A percentile compares a stretch with the other conserved stretches of the same genome.
phyloP scores from a whole-genome alignment of 2,113 vertebrate genomes.

The Azemiops feae region DNA sequence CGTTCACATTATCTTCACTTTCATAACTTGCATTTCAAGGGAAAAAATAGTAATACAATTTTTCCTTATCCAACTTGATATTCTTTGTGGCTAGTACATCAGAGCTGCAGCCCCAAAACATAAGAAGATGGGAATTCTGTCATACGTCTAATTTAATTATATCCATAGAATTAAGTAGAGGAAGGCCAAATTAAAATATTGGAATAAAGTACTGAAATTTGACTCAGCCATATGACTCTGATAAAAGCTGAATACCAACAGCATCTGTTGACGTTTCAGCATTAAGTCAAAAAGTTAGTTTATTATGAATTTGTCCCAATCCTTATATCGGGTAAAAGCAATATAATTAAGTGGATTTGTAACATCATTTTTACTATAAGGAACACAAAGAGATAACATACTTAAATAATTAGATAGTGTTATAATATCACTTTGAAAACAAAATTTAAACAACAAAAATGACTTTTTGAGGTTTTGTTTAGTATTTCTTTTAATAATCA shows the following conservation, averaged over 20 bases:
- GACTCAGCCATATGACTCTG: neutral
- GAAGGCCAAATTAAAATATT: neutral
- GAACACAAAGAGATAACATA: neutral
- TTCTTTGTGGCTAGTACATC: neutral
- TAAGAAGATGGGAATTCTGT: neutral
- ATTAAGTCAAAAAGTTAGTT: neutral
- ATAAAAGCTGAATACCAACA: neutral
- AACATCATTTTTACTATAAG: neutral
- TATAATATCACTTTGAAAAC: slow-evolving; percentile 27
- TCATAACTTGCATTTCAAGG: neutral
- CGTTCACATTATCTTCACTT: neutral
- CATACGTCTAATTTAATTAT: neutral
- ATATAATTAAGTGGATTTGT: neutral
- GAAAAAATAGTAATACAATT: neutral
- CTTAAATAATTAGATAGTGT: slow-evolving; percentile 10
- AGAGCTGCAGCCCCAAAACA: neutral
- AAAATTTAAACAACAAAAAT: slow-evolving; percentile 21
- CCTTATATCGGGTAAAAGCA: neutral
- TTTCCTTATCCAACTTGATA: neutral
- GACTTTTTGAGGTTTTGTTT: slow-evolving; percentile 15
- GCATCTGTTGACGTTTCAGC: neutral
- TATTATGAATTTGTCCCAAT: neutral
- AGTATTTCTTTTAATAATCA: neutral
- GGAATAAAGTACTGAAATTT: neutral
- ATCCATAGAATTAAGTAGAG: neutral